These are phyloP conservation scores for Nettapus auritus DNA, from an alignment of 2,113 vertebrate species.

Conservation along the genomic window DNA sequence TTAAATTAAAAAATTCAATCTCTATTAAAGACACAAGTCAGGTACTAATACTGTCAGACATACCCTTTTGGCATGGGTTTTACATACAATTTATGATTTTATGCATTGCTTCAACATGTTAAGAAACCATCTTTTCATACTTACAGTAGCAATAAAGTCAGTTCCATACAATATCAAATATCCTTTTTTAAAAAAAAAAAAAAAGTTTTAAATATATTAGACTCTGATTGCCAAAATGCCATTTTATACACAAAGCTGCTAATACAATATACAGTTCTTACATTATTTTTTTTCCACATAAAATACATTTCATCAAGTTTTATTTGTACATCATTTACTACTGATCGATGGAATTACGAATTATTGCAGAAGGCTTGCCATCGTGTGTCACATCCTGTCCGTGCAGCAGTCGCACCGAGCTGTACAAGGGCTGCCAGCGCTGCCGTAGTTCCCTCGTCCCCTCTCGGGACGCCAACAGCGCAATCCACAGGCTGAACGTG, in stretches of 20 bases:
- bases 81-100: constrained; percentile 30
- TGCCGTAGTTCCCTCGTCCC: background rate
- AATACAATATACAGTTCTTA: constrained; percentile 81
- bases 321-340: constrained; percentile 75
- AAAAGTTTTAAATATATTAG: constrained; percentile 82
- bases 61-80: constrained; percentile 68
- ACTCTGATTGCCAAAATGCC: constrained; percentile 81
- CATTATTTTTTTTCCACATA: constrained; percentile 72
- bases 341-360: constrained; percentile 32
- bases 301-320: constrained; percentile 75
- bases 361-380: constrained; percentile 76
- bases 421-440: background rate
- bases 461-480: background rate
- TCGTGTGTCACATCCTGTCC: background rate
- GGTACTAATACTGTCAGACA: constrained; percentile 77
- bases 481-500: background rate
- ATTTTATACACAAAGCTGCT: constrained; percentile 82
- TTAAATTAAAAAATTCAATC: constrained; percentile 80
- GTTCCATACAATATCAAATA: constrained; percentile 82
- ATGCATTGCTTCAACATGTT: constrained; percentile 47
- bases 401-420: constrained; percentile 8
- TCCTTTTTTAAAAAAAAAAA: constrained; percentile 65
- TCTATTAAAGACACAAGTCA: constrained; percentile 70
- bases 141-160: constrained; percentile 69
- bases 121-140: constrained; percentile 66